phyloP scores from a whole-genome alignment of 2,888 invertebrate species.

The Papilio elwesi region DNA sequence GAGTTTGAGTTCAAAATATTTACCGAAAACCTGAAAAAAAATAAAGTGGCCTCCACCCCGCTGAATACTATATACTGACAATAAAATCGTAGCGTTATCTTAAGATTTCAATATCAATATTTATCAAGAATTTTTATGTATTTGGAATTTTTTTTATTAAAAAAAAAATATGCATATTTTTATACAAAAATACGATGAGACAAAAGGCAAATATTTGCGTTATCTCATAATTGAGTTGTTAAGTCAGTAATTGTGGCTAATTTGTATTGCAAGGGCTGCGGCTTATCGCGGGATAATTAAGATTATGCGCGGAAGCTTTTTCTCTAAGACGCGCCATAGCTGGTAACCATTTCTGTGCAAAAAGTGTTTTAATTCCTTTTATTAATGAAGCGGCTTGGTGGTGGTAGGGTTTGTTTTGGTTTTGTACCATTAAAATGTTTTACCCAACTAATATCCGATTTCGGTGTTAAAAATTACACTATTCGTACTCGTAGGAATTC shows the following conservation, averaged over 20 bases:
- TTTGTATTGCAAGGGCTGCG: conserved; percentile 34
- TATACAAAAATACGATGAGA: conserved; percentile 7
- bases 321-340: conserved; percentile 54
- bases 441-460: not conserved
- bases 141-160: no score
- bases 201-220: conserved; percentile 24
- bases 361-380: not conserved
- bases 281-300: conserved; percentile 76
- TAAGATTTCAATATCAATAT: no score
- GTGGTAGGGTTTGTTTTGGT: not conserved
- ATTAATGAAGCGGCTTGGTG: not conserved
- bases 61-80: no score
- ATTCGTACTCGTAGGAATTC: no score
- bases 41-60: no score
- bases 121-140: no score
- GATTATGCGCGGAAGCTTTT: conserved; percentile 67
- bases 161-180: no score
- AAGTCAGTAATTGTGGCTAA: conserved; percentile 31
- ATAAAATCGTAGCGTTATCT: no score
- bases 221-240: conserved; percentile 36
- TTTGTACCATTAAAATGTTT: not conserved
- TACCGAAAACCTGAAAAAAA: no score
- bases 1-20: no score
- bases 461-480: no score
- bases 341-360: conserved; percentile 15